Evolutionary conservation across 2,113 vertebrate genomes (phyloP).

Genomic region (Lepus timidus): DNA sequence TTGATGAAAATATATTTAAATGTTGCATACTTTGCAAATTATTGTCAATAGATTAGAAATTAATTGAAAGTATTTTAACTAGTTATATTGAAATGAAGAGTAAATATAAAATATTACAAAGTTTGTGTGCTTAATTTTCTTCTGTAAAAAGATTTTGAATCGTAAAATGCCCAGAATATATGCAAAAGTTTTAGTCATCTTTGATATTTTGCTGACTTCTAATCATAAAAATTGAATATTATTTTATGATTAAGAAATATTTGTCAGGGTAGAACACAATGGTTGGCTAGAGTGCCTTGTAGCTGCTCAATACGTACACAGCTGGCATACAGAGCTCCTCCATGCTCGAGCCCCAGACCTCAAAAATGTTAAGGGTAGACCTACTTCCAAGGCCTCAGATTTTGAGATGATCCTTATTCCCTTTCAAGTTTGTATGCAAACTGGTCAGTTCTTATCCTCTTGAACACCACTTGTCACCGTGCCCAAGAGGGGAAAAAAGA

Average conservation of each 20-base stretch:
- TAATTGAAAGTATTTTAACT: background rate
- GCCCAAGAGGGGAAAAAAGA: background rate
- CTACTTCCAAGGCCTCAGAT: background rate
- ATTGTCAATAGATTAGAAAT: no score
- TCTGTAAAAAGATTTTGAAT: conserved; percentile 1
- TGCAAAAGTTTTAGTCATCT: background rate
- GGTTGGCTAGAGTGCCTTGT: background rate
- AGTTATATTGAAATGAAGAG: conserved; percentile 29
- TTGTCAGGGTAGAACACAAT: background rate
- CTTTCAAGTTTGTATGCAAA: background rate
- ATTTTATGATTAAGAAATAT: conserved; percentile 36
- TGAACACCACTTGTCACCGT: background rate
- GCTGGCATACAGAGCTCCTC: background rate
- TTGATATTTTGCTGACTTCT: background rate
- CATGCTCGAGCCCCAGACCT: background rate
- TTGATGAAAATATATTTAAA: conserved; percentile 23
- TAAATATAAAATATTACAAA: conserved; percentile 23
- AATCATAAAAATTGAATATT: background rate
- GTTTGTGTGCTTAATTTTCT: conserved; percentile 19
- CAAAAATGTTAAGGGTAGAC: background rate
- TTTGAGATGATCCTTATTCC: background rate
- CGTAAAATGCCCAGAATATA: background rate
- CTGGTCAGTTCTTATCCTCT: background rate
- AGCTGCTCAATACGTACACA: background rate
- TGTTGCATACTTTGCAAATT: conserved; percentile 20